Percentiles rank a stretch among this genome's conserved stretches.
Conservation (phyloP, 2,888 invertebrate species). For the Ephialtes manifestator region DNA sequence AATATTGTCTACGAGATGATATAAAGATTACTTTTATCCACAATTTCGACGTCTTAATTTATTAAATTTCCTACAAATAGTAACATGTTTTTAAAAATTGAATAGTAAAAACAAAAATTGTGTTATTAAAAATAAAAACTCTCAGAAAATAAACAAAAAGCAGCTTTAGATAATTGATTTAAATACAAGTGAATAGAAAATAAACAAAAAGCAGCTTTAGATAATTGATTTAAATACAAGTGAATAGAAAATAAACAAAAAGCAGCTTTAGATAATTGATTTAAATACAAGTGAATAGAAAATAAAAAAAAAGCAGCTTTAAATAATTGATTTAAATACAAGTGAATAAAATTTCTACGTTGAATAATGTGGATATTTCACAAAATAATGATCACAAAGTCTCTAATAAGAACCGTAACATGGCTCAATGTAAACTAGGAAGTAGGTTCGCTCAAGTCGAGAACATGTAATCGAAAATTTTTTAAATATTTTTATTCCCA, state of each 20-base stretch:
- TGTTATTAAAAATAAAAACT: slow-evolving; percentile 19
- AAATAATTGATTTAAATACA: too few species aligned
- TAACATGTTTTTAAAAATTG: neutral
- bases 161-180: neutral
- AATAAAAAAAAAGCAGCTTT: too few species aligned
- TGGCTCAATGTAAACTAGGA: neutral
- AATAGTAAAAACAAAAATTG: neutral
- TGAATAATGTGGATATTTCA: neutral
- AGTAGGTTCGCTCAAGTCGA: neutral
- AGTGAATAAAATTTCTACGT: neutral
- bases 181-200: neutral
- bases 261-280: too few species aligned
- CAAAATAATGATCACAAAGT: neutral
- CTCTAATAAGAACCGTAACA: neutral
- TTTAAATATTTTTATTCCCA: slow-evolving; percentile 30
- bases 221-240: too few species aligned
- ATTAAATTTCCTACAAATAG: too few species aligned
- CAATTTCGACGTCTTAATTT: neutral
- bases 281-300: too few species aligned
- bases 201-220: neutral
- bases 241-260: neutral
- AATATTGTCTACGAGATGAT: neutral
- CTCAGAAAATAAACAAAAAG: too few species aligned
- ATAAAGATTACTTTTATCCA: neutral
- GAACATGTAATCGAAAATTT: slow-evolving; percentile 25